phyloP scores from a whole-genome alignment of 2,113 vertebrate genomes.

The Dicentrarchus labrax region DNA sequence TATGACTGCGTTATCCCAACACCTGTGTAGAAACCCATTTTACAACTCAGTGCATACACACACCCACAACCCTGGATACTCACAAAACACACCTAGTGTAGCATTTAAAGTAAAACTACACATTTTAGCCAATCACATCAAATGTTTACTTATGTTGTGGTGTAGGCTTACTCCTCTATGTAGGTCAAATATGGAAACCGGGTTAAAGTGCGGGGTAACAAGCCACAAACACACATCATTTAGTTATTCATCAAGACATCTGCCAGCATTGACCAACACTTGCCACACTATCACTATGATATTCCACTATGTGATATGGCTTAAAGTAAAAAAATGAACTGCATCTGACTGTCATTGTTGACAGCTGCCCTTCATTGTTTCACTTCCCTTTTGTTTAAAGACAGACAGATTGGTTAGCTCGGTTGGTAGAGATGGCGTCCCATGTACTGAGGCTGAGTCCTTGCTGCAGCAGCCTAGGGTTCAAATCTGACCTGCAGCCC shows the following conservation, averaged over 20 bases:
- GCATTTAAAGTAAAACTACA: neutral
- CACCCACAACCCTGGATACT: neutral
- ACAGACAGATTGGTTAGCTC: neutral
- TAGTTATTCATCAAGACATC: constrained; percentile 1
- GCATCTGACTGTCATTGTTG: neutral
- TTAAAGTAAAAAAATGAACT: neutral
- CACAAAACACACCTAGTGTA: neutral
- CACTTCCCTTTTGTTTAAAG: constrained; percentile 37
- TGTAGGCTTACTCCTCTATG: neutral
- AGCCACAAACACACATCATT: constrained; percentile 11
- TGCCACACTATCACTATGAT: neutral
- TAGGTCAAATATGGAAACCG: neutral
- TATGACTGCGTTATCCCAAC: constrained; percentile 27
- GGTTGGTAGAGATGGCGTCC: too few relatives aligned
- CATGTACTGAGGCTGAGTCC: too few relatives aligned
- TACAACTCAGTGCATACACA: neutral
- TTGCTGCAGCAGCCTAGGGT: too few relatives aligned
- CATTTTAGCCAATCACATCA: neutral
- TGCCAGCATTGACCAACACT: neutral
- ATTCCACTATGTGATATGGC: neutral
- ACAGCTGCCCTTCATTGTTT: neutral
- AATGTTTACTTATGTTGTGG: neutral
- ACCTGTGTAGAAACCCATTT: constrained; percentile 14
- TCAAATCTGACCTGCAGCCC: too few relatives aligned
- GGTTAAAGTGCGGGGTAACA: neutral